Percentiles rank a stretch among this genome's conserved stretches.
These are phyloP conservation scores for Trachemys scripta DNA, from an alignment of 2,113 vertebrate genomes.

Conservation along the genomic window DNA sequence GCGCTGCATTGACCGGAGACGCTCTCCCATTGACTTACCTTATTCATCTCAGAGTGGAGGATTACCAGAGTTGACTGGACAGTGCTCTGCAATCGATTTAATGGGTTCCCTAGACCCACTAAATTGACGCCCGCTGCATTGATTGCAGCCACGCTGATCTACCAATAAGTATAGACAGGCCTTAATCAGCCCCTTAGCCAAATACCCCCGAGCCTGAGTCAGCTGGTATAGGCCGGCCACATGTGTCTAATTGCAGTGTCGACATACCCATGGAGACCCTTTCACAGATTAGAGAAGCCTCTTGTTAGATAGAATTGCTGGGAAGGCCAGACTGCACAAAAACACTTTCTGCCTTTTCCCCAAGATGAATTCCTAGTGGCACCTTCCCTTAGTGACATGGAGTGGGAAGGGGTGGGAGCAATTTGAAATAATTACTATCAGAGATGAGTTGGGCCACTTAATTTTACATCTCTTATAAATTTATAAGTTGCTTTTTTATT, in stretches of 20 bases:
- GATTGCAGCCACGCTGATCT: no score
- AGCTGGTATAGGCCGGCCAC: not conserved
- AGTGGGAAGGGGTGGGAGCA: not conserved
- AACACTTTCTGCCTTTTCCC: not conserved
- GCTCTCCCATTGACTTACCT: no score
- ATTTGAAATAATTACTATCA: not conserved
- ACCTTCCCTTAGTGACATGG: not conserved
- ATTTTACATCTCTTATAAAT: not conserved
- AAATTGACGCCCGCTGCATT: no score
- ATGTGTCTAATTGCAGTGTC: not conserved
- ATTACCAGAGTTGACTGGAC: no score
- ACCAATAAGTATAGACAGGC: no score
- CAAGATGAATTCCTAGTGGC: not conserved
- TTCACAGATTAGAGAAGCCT: not conserved
- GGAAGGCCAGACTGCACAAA: not conserved
- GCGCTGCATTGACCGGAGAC: no score
- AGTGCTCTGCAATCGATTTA: no score
- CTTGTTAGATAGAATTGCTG: not conserved
- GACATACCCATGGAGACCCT: not conserved
- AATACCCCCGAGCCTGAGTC: not conserved
- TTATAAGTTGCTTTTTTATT: not conserved
- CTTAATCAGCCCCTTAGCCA: not conserved
- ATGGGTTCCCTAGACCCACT: no score
- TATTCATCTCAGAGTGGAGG: no score
- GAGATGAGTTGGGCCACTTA: not conserved